A percentile compares a stretch with the other conserved stretches of the same genome.
phyloP scores from a whole-genome alignment of 2,797 vertebrate genomes.

The Aphelocoma californica region DNA sequence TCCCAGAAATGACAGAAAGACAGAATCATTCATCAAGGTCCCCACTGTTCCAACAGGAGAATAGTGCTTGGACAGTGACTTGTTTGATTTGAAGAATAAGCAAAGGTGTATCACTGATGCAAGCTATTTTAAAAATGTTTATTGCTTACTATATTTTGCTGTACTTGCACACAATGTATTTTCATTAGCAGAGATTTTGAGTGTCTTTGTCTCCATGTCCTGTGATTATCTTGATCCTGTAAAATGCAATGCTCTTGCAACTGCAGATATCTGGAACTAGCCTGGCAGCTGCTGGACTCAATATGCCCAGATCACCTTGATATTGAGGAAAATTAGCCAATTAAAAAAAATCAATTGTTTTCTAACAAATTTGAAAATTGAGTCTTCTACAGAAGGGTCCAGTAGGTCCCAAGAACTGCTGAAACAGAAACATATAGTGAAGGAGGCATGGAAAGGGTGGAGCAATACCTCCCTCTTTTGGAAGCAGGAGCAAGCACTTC shows the following conservation, averaged over 20 bases:
- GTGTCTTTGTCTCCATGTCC: not conserved
- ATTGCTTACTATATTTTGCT: not conserved
- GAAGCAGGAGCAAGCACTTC: not conserved
- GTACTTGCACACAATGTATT: not conserved
- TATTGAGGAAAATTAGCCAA: not conserved
- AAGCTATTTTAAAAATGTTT: not conserved
- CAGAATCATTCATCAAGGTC: not conserved
- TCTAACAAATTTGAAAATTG: not conserved
- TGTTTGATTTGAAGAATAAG: not conserved
- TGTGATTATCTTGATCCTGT: not conserved
- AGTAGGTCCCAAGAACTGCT: not conserved
- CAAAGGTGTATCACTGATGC: not conserved
- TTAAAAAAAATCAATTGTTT: not conserved
- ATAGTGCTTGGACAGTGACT: not conserved
- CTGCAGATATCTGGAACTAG: not conserved
- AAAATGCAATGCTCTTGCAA: not conserved
- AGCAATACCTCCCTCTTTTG: not conserved
- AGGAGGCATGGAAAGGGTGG: not conserved
- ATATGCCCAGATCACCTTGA: not conserved
- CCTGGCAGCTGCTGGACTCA: not conserved
- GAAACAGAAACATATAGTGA: not conserved
- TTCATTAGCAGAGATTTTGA: not conserved
- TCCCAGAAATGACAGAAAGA: not conserved
- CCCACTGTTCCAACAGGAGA: not conserved
- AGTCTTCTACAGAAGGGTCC: not conserved